These are phyloP conservation scores for Hephaestus fuliginosus DNA, from an alignment of 2,797 vertebrate genomes.

Conservation along the genomic window DNA sequence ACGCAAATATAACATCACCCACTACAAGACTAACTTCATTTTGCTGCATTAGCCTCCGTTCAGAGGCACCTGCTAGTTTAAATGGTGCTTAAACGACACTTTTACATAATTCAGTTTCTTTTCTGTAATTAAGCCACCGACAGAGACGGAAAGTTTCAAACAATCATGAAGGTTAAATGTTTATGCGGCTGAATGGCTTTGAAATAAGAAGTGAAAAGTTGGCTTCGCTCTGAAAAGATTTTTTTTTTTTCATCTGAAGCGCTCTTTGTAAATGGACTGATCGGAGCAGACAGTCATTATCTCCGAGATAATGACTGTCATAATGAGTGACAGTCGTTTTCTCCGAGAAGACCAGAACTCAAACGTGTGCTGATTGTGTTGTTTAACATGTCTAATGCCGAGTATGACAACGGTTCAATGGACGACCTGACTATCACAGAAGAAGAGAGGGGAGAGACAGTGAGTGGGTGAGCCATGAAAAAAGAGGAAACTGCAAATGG, in stretches of 20 bases:
- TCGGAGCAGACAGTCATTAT: constrained; percentile 39
- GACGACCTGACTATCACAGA: neutral
- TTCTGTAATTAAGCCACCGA: constrained; percentile 2
- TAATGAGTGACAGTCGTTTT: constrained; percentile 23
- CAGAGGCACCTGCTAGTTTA: neutral
- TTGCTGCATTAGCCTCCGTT: neutral
- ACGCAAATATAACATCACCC: too few species aligned
- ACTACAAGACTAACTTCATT: neutral
- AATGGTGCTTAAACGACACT: neutral
- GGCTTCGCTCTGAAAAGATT: neutral
- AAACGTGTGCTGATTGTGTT: neutral
- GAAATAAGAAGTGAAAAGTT: neutral
- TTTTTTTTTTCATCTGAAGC: neutral
- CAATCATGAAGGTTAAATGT: neutral
- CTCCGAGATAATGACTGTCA: constrained; percentile 27
- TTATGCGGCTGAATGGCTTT: constrained; percentile 1
- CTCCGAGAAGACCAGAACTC: neutral
- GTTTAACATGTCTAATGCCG: neutral
- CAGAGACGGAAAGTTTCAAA: neutral
- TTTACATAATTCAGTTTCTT: neutral
- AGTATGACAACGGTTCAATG: neutral
- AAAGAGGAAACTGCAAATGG: neutral
- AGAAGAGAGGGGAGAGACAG: neutral
- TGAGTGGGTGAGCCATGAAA: constrained; percentile 2
- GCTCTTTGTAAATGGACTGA: constrained; percentile 6